Conservation (phyloP, 2,797 vertebrate genomes). For the Hyperoplus lanceolatus region DNA sequence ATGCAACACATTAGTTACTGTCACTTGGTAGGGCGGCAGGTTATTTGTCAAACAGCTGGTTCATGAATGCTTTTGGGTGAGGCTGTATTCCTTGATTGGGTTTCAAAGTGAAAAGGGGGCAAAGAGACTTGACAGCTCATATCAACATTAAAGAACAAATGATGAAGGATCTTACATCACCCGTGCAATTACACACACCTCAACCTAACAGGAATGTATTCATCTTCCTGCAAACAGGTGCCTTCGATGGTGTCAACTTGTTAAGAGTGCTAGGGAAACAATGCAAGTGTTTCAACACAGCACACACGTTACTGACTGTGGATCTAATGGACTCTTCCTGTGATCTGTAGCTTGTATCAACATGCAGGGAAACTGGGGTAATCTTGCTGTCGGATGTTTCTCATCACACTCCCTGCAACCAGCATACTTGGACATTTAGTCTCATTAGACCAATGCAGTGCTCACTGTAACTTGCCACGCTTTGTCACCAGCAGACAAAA, state of each 20-base stretch:
- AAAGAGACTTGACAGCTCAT: constrained; percentile 28
- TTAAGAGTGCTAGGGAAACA: constrained; percentile 23
- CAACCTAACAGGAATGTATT: constrained; percentile 30
- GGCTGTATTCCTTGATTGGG: constrained; percentile 39
- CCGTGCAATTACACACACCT: constrained; percentile 31
- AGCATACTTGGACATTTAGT: constrained; percentile 49
- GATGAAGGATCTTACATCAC: constrained; percentile 52
- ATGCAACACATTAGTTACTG: constrained; percentile 73
- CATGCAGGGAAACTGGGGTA: constrained; percentile 29
- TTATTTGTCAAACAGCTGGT: constrained; percentile 70
- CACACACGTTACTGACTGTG: constrained; percentile 6
- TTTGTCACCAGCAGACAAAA: constrained; percentile 64
- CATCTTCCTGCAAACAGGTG: constrained; percentile 35
- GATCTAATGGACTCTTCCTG: constrained; percentile 33
- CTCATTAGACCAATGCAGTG: constrained; percentile 69
- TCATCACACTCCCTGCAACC: constrained; percentile 56
- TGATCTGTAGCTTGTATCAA: constrained; percentile 46
- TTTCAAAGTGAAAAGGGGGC: constrained; percentile 25
- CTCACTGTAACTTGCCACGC: constrained; percentile 64
- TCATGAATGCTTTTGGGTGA: constrained; percentile 37
- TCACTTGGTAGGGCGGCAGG: constrained; percentile 56
- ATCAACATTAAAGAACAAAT: constrained; percentile 32
- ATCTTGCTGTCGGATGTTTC: constrained; percentile 38
- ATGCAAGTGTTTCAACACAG: not conserved
- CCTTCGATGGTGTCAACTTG: constrained; percentile 25